Conservation (phyloP, 2,888 invertebrate species). For the Caenorhabditis imperialis region DNA sequence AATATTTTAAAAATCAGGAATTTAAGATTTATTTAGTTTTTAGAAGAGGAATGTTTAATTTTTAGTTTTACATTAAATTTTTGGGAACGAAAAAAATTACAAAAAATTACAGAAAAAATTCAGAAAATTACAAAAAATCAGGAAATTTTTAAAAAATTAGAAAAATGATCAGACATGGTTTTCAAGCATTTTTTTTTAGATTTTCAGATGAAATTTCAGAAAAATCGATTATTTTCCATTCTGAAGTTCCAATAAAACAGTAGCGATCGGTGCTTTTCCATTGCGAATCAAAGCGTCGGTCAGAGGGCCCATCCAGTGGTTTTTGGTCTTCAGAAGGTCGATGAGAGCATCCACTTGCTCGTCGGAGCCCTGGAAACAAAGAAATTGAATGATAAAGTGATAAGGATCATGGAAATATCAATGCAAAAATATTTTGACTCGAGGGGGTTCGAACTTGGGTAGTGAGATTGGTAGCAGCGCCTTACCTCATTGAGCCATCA, state of each 20-base stretch:
- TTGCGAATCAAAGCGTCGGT: constrained; percentile 74
- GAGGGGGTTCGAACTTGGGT: too few species aligned
- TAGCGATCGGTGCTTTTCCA: constrained; percentile 64
- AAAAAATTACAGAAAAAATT: too few species aligned
- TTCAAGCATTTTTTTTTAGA: not conserved
- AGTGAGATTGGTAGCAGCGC: too few species aligned
- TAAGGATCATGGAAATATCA: too few species aligned
- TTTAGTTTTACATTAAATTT: too few species aligned
- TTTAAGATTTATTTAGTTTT: too few species aligned
- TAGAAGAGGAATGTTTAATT: too few species aligned
- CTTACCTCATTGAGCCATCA: too few species aligned
- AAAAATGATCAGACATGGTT: not conserved
- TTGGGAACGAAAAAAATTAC: too few species aligned
- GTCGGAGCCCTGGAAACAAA: constrained; percentile 63
- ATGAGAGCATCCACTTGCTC: constrained; percentile 73
- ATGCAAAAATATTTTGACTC: too few species aligned
- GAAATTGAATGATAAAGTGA: too few species aligned
- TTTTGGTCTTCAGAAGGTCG: constrained; percentile 74
- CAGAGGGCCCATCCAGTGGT: constrained; percentile 74
- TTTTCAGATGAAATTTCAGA: not conserved
- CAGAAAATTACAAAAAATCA: not conserved
- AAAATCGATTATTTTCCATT: constrained; percentile 23
- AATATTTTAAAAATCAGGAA: too few species aligned
- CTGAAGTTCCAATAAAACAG: constrained; percentile 45
- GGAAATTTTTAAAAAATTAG: not conserved